Evolutionary conservation across 2,113 vertebrate genomes (phyloP), one percentile per base, ranked within the genome.

Genomic region (Spea bombifrons): DNA sequence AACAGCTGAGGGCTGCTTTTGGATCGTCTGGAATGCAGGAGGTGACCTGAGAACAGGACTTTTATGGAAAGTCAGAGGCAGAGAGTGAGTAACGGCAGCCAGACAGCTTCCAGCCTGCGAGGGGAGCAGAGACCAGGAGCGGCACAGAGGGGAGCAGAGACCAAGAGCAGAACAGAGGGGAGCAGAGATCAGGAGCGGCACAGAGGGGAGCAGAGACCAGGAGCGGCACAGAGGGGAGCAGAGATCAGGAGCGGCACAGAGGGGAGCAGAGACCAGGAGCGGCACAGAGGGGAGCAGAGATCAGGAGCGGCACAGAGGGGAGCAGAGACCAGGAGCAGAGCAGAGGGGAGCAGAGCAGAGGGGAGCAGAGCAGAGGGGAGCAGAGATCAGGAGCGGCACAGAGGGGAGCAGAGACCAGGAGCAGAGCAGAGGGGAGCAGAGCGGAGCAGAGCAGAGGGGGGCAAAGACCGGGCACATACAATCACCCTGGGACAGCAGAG

Each of bases 61-160:
- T 97, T 96, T 96, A 95, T 95, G 94, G 95, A 94, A 94, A 94
- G 87, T 84, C 88, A 85, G 83, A 86, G 84, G 63, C 79, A 82
- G 86, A 81, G 84, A 81, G 82, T 81, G 84, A 81, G 83, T 81
- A 84, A 85, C 85, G 81, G 85, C 91, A 85, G 84, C 86, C 88
- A 87, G 87, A 89, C 78, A 82, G 73, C 83, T 83, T 81, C 84
- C 84, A 65, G 89, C 73, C 73, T 80, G 72, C 77, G 81, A 85
- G 81, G 15, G 84, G 79, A 59, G 72, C 76, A 44, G 70, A 57
- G 9, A 13, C 78, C 73, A 80, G 77, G 9, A 76, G 81, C 66
- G 81, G 45, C 67, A 65, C 7, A 67, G 66, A 46, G 8, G 44
- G 66, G 66, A 67, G 5, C 15, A 67, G 66, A 9, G 70, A 50